Conservation (phyloP, 1,140 invertebrate genomes). For the Aporrectodea caliginosa region DNA sequence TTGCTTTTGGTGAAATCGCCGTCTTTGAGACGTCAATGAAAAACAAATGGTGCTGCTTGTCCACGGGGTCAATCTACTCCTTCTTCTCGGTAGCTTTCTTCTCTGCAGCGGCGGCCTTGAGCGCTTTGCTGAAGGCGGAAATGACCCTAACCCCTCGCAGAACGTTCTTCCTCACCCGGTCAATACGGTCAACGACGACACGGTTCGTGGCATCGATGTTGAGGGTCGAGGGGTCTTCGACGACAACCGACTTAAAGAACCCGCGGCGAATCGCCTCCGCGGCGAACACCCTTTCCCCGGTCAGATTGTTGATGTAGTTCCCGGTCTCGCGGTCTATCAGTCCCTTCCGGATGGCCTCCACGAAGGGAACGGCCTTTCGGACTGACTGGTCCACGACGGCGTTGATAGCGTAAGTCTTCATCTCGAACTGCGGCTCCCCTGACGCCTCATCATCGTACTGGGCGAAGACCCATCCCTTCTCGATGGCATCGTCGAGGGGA, state of each 20-base stretch:
- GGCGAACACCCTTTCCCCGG: conserved; percentile 24
- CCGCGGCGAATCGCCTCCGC: conserved; percentile 25
- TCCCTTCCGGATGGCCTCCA: conserved; percentile 17
- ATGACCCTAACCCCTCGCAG: conserved; percentile 41
- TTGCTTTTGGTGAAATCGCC: too few relatives aligned
- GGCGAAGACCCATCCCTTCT: neutral
- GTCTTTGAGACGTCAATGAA: too few relatives aligned
- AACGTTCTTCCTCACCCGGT: conserved; percentile 43
- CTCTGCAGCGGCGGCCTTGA: neutral
- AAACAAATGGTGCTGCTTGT: too few relatives aligned
- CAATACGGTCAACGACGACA: conserved; percentile 46
- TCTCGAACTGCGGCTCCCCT: conserved; percentile 17
- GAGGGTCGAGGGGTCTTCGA: conserved; percentile 45
- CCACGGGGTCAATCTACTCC: too few relatives aligned
- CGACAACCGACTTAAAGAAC: conserved; percentile 32
- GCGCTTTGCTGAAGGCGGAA: conserved; percentile 38
- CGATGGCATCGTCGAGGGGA: conserved; percentile 10
- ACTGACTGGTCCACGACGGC: conserved; percentile 27
- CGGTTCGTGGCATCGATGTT: conserved; percentile 49
- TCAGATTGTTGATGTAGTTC: conserved; percentile 30
- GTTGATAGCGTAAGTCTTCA: conserved; percentile 29
- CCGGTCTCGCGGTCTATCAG: conserved; percentile 26
- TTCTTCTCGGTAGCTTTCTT: neutral
- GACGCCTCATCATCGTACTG: neutral
- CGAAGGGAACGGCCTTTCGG: conserved; percentile 16